Base-by-base conservation (phyloP, 2,113 vertebrate genomes). In the Chloropsis hardwickii region DNA sequence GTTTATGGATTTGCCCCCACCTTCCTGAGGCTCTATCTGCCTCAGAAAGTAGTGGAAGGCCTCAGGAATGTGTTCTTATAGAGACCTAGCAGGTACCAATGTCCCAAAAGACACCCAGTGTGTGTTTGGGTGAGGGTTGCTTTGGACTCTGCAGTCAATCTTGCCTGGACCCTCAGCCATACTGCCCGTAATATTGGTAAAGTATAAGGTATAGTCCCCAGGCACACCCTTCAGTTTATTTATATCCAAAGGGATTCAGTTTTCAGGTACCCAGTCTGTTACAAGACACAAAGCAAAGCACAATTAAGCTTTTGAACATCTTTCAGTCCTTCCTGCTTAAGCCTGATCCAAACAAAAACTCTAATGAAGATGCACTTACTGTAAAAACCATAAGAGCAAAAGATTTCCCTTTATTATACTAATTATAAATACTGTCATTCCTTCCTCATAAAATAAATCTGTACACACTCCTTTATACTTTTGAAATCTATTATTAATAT, bases 1-100 rank as follows among this genome's bases (percentile, higher is more conserved):
- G 9, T 45, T 13, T 31, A 39, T 23, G 17, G 1, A 3, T 33
- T 56, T 12, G 3, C 0, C 3, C 11, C 2, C 3, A 7, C 0
- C 5, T 8, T 12, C 11, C 24, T 0, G 0, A 54, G 15, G 15
- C 12, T 76, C 4, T 24, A 20, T 48, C 37, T 74, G 51, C 20
- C 14, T 17, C 35, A 82, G 39, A 39, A 71, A 62, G 11, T 12
- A 62, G 25, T 3, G 3, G 10, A 80, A n/a, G 19, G 27, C 57
- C n/a, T 47, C 16, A 69, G 35, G 6, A 64, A 69, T 4, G 13
- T 6, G 11, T 45, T 84, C 64, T 12, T 24, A 27, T 29, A 48
- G 28, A 90, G 37, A 29, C 5, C 7, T 9, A 21, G 40, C 1
- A 19, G 23, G 24, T 40, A 47, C 3, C 2, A 1, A 37, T 9